phyloP scores from a whole-genome alignment of 2,797 vertebrate species.

The Periophthalmus magnuspinnatus region DNA sequence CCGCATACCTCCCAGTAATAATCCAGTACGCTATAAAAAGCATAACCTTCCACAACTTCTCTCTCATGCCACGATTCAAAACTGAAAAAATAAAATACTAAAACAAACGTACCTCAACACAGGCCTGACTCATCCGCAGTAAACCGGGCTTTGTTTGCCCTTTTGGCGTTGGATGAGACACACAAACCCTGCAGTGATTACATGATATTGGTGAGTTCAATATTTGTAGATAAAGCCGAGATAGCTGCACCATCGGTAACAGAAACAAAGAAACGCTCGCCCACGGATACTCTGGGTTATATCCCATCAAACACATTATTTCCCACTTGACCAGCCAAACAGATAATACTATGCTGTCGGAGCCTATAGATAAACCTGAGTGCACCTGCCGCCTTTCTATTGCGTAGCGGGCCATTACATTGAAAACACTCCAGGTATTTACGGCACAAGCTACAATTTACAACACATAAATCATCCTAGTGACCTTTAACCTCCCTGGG shows the following conservation, averaged over 20 bases:
- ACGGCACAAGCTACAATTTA: not conserved
- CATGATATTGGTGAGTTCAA: constrained; percentile 11
- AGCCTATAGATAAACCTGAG: constrained; percentile 42
- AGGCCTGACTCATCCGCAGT: not conserved
- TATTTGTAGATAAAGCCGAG: constrained; percentile 17
- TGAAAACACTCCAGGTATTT: constrained; percentile 9
- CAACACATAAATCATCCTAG: not conserved
- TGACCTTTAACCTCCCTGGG: not conserved
- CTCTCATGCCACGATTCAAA: not conserved
- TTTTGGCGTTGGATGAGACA: not conserved
- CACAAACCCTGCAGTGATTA: not conserved
- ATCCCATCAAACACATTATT: constrained; percentile 58
- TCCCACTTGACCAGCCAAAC: constrained; percentile 66
- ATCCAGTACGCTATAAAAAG: not conserved
- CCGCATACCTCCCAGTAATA: too few relatives aligned
- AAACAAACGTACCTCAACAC: not conserved
- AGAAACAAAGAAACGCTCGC: constrained; percentile 23
- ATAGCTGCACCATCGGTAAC: constrained; percentile 12
- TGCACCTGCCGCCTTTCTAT: constrained; percentile 31
- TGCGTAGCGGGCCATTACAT: constrained; percentile 43
- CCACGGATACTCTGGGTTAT: constrained; percentile 30
- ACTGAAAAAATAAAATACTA: not conserved
- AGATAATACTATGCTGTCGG: constrained; percentile 59
- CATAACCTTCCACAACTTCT: not conserved
- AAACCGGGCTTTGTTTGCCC: constrained; percentile 3